Evolutionary conservation across 2,797 vertebrate species (phyloP), one percentile per base, ranked within the genome.

Genomic region (Peromyscus aztecus): DNA sequence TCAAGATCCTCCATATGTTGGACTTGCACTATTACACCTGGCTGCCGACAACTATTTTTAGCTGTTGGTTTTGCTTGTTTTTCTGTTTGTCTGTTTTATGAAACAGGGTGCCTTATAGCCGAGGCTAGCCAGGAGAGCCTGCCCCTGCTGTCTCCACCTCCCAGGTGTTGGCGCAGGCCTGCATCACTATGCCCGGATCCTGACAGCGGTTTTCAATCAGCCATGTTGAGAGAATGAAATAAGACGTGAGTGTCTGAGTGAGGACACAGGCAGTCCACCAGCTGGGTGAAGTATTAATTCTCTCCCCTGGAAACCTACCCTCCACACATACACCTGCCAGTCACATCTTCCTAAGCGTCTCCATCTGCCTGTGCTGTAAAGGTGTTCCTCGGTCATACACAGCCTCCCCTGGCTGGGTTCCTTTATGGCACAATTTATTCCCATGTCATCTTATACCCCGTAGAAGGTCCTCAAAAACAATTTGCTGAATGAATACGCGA

Each of bases 141-240:
- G 17, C 31, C 12, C 17, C 55, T 84, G 40, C 31, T 29, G 55
- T 40, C 55, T 92, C 55, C 7, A n/a, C 24, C 16, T 31, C 31
- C 57, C 65, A 55, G 29, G 55, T 27, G 67, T 34, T 59, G 52
- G 78, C 40, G 8, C 29, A 59, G 29, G 37, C 37, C 24, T 61
- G 13, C 14, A 59, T 55, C 37, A 0, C 34, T 13, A 31, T 10
- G 59, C 46, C 89, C 40, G 27, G 76, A n/a, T 27, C 37, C 83
- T 73, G 80, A 93, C 57, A 95, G 55, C 77, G 40, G 84, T 81
- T 94, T 97, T 95, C 82, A 92, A 88, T 86, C 63, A 49, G 40
- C 55, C 27, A 2, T 55, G 29, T 34, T 91, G 69, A 83, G 80
- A 95, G 69, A 77, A 81, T 92, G 76, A 82, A 86, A 16, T 89